A percentile compares a stretch with the other conserved stretches of the same genome.
These are phyloP conservation scores for Aurelia coerulea DNA, from an alignment of 30 jellyfish, hydroid and myxozoan genomes.

Conservation along the genomic window DNA sequence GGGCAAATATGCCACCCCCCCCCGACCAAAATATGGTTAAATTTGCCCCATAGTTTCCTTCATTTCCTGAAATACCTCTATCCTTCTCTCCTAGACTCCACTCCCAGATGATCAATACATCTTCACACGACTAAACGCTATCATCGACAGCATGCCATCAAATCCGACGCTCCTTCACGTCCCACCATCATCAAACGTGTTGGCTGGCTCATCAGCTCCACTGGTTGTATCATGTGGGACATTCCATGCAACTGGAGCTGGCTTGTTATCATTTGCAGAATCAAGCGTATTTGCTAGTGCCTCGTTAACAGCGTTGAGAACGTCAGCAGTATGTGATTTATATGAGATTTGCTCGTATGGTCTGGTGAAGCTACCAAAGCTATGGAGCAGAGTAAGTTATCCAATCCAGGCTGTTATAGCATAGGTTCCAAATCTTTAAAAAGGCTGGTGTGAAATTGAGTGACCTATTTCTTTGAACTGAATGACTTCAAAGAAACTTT, in stretches of 20 bases:
- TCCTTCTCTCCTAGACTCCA: constrained; percentile 42
- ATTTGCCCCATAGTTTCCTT: too few species aligned
- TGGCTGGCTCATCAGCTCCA: constrained; percentile 56
- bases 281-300: constrained; percentile 77
- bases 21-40: too few species aligned
- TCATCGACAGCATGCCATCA: constrained; percentile 75
- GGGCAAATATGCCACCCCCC: too few species aligned
- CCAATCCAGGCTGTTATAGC: too few species aligned
- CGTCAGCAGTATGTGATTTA: constrained; percentile 54
- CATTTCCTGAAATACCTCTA: too few species aligned
- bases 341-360: constrained; percentile 61
- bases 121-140: constrained; percentile 56
- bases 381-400: constrained; percentile 87
- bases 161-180: constrained; percentile 63
- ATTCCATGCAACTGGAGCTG: constrained; percentile 76
- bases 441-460: too few species aligned
- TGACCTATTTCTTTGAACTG: too few species aligned
- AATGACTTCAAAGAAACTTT: too few species aligned
- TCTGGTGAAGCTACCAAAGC: constrained; percentile 77
- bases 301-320: constrained; percentile 63
- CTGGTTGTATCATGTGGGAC: constrained; percentile 75
- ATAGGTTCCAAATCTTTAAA: too few species aligned
- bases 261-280: constrained; percentile 39
- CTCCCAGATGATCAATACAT: constrained; percentile 67
- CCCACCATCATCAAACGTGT: constrained; percentile 24